Percentiles rank a stretch among this genome's conserved stretches.
Conservation (phyloP, 2,888 invertebrate genomes). For the Caradrina kadenii region DNA sequence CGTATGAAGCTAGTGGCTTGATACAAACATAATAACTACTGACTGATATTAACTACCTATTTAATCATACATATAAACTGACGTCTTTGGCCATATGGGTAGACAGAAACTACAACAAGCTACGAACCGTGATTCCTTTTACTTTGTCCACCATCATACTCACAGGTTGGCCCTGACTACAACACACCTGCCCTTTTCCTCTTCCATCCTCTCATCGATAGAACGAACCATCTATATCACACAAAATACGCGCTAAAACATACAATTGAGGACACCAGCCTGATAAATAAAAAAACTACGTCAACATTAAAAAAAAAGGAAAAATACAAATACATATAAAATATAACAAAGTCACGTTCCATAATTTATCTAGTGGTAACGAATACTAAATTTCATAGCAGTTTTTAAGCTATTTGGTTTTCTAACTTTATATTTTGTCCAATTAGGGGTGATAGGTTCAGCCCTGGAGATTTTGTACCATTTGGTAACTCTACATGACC, state of each 20-base stretch:
- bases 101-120: neutral
- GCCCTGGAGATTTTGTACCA: constrained; percentile 29
- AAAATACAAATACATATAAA: constrained; percentile 16
- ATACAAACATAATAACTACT: neutral
- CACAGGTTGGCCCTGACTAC: rapidly evolving
- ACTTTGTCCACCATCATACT: neutral
- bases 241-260: neutral
- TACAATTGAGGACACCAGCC: neutral
- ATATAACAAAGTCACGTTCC: constrained; percentile 13
- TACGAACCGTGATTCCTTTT: neutral
- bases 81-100: neutral
- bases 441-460: constrained; percentile 32
- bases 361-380: constrained; percentile 32
- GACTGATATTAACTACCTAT: neutral
- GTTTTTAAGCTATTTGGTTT: constrained; percentile 52
- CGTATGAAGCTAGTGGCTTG: neutral
- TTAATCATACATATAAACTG: neutral
- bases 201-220: neutral
- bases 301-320: too few relatives aligned
- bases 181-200: rapidly evolving
- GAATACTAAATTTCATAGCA: constrained; percentile 29
- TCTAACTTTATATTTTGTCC: constrained; percentile 37
- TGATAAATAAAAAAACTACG: neutral
- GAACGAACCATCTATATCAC: neutral
- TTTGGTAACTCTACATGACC: constrained; percentile 14